These are phyloP conservation scores for Cistogaster globosa DNA, from an alignment of 2,888 invertebrate genomes.

Conservation along the genomic window DNA sequence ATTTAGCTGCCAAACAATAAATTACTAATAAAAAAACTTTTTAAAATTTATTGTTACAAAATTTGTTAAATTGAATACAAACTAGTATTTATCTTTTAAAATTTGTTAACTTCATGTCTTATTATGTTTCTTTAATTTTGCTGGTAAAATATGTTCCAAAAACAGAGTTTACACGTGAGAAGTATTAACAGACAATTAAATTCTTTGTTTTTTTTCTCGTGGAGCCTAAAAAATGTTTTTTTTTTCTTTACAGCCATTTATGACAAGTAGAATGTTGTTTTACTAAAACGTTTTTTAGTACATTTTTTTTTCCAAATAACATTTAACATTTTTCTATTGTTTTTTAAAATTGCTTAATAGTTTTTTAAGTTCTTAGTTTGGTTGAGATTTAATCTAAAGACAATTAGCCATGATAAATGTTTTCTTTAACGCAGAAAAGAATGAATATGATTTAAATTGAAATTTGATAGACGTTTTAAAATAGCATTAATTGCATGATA, in stretches of 20 bases:
- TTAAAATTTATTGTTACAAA: no score
- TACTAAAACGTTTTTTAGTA: slow-evolving; percentile 50
- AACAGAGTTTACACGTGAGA: slow-evolving; percentile 37
- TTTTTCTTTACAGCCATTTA: slow-evolving; percentile 22
- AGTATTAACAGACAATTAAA: slow-evolving; percentile 50
- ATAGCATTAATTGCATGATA: slow-evolving; percentile 19
- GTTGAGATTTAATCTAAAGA: slow-evolving; percentile 55
- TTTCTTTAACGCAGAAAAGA: slow-evolving; percentile 30
- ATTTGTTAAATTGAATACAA: neutral
- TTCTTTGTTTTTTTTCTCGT: slow-evolving; percentile 43
- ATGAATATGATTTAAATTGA: slow-evolving; percentile 17
- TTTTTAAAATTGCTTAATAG: slow-evolving; percentile 2
- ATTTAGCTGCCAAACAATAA: no score
- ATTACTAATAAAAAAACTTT: no score
- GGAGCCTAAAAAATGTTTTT: slow-evolving; percentile 21
- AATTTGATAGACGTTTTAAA: slow-evolving; percentile 43
- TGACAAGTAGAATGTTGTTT: slow-evolving; percentile 42
- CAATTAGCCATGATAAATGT: slow-evolving; percentile 65
- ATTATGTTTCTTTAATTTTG: slow-evolving; percentile 19
- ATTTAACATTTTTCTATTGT: slow-evolving; percentile 19
- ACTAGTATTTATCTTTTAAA: neutral
- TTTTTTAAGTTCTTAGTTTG: neutral
- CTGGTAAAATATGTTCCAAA: slow-evolving; percentile 40
- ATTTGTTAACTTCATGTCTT: neutral
- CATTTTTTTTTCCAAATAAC: slow-evolving; percentile 24